A percentile compares a stretch with the other conserved stretches of the same genome.
phyloP scores from a whole-genome alignment of 1,140 invertebrate genomes.

The Zaprionus lachaisei region DNA sequence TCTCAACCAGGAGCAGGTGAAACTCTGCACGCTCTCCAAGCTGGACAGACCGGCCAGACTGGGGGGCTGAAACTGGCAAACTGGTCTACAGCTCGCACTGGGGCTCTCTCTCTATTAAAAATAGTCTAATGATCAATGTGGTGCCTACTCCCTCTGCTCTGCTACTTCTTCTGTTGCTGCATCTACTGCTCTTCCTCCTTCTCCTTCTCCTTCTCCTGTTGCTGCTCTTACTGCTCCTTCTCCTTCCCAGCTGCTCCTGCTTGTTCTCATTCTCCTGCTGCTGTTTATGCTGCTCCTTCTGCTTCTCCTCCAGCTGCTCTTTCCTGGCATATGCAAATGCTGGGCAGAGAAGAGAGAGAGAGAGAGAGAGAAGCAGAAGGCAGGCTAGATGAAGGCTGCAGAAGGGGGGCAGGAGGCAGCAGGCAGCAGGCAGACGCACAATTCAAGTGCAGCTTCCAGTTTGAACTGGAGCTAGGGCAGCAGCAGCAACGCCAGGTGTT shows the following conservation, averaged over 20 bases:
- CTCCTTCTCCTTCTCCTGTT: too few species aligned
- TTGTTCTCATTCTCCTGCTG: too few species aligned
- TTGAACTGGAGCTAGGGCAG: slow-evolving; percentile 61
- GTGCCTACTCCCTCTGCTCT: background rate
- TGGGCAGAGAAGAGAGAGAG: background rate
- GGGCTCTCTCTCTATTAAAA: slow-evolving; percentile 68
- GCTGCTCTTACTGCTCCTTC: too few species aligned
- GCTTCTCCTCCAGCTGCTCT: background rate
- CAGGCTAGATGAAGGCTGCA: background rate
- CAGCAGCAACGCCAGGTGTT: slow-evolving; percentile 63
- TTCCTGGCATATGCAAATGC: slow-evolving; percentile 49
- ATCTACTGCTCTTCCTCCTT: too few species aligned
- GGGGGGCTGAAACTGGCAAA: slow-evolving; percentile 44
- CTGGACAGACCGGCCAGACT: slow-evolving; percentile 69
- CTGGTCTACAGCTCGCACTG: slow-evolving; percentile 44
- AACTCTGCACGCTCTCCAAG: slow-evolving; percentile 53
- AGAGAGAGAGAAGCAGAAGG: too few species aligned
- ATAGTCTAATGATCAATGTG: slow-evolving; percentile 78
- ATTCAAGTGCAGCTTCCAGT: slow-evolving; percentile 65
- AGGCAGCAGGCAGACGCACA: slow-evolving; percentile 30
- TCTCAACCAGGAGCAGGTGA: slow-evolving; percentile 75
- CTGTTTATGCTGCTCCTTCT: too few species aligned
- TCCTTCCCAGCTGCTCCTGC: background rate
- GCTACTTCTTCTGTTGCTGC: too few species aligned
- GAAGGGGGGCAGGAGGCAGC: too few species aligned